These are phyloP conservation scores for Dendronephthya gigantea DNA, from an alignment of 64 coral and sea anemone genomes.

Conservation along the genomic window DNA sequence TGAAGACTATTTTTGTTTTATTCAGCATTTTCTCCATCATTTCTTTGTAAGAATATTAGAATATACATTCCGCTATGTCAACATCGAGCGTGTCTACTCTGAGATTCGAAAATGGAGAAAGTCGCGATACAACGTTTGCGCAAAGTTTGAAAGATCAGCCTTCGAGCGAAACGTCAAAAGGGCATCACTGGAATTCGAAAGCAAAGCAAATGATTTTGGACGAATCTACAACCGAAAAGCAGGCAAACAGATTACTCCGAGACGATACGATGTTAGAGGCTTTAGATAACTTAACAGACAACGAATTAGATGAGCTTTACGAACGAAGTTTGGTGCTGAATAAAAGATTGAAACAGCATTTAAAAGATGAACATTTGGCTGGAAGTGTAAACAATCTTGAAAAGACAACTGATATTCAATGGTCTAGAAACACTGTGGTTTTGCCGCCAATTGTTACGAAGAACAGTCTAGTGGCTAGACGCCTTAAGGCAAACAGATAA, in stretches of 20 bases:
- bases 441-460: not conserved
- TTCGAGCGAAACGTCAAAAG: too few species aligned
- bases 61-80: not conserved
- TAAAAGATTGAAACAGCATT: not conserved
- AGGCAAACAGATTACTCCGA: not conserved
- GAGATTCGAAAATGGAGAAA: too few species aligned
- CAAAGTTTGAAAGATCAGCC: too few species aligned
- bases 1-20: too few species aligned
- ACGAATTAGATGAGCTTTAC: not conserved
- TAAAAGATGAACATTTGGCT: not conserved
- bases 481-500: not conserved
- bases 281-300: not conserved
- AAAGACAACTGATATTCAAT: not conserved
- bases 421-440: not conserved
- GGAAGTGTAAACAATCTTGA: not conserved
- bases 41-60: too few species aligned
- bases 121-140: too few species aligned
- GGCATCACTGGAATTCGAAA: not conserved
- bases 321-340: not conserved
- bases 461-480: not conserved
- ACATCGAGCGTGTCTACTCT: not conserved
- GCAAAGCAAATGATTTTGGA: not conserved
- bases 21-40: too few species aligned
- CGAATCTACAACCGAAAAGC: not conserved
- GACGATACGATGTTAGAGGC: not conserved